Evolutionary conservation across 2,888 invertebrate species (phyloP).

Genomic region (Mimachlamys varia): DNA sequence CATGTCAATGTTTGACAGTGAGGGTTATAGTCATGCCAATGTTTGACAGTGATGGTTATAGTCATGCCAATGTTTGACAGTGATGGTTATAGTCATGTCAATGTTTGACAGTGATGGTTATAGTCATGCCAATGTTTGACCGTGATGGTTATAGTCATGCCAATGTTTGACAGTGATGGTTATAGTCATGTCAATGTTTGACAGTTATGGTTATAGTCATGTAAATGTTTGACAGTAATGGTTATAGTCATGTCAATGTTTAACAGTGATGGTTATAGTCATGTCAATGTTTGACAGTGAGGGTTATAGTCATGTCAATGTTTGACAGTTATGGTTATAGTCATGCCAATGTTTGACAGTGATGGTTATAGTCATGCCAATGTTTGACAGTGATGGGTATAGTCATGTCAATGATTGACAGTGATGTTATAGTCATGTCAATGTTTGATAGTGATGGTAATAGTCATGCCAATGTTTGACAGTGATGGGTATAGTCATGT

Average conservation of each 20-base stretch:
- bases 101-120: slow-evolving; percentile 47
- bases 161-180: slow-evolving; percentile 45
- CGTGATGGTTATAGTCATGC: not conserved
- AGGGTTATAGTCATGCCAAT: too few relatives aligned
- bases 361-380: not conserved
- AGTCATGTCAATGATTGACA: too few relatives aligned
- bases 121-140: too few relatives aligned
- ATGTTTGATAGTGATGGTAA: slow-evolving; percentile 47
- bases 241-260: too few relatives aligned
- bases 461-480: too few relatives aligned
- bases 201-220: not conserved
- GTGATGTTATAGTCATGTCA: not conserved
- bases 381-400: slow-evolving; percentile 48
- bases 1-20: too few relatives aligned
- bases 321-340: not conserved
- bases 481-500: not conserved
- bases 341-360: slow-evolving; percentile 40
- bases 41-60: too few relatives aligned
- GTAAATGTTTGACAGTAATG: slow-evolving; percentile 43
- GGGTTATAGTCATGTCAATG: too few relatives aligned
- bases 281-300: slow-evolving; percentile 42
- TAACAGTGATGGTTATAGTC: not conserved
- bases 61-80: not conserved
- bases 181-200: too few relatives aligned
- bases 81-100: not conserved